Evolutionary conservation across 2,113 vertebrate species (phyloP).

Genomic region (Urocynchramus pylzowi): DNA sequence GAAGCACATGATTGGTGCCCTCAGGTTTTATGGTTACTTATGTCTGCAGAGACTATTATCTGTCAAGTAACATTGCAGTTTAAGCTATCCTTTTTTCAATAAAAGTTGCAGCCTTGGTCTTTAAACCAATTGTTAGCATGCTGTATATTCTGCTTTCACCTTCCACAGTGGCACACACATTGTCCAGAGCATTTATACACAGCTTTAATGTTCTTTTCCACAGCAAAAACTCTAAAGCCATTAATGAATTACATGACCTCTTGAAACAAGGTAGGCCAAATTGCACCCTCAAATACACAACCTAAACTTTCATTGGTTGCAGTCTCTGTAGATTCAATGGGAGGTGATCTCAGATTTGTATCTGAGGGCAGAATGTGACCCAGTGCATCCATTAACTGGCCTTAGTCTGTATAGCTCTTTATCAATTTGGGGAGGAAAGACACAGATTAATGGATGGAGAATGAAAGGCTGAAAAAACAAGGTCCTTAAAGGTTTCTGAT

Average conservation of each 20-base stretch:
- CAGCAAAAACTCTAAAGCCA: neutral
- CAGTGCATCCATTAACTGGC: neutral
- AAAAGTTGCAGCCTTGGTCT: slow-evolving; percentile 40
- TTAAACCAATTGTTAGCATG: slow-evolving; percentile 19
- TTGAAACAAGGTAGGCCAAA: neutral
- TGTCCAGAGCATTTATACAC: neutral
- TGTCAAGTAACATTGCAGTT: slow-evolving; percentile 31
- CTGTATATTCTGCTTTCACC: slow-evolving; percentile 3
- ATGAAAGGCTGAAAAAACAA: neutral
- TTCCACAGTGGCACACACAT: neutral
- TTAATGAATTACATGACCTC: slow-evolving; percentile 12
- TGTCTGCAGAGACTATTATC: slow-evolving; percentile 14
- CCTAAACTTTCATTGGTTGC: neutral
- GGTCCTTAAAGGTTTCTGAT: neutral
- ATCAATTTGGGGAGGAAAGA: neutral
- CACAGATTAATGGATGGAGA: neutral
- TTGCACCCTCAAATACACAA: neutral
- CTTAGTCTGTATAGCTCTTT: neutral
- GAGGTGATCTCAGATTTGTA: neutral
- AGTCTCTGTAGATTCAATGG: neutral
- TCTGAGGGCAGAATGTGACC: slow-evolving; percentile 2
- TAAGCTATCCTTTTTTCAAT: slow-evolving; percentile 41
- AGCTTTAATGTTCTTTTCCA: neutral
- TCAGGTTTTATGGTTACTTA: slow-evolving; percentile 26
- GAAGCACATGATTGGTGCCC: slow-evolving; percentile 13